Percentiles rank a stretch among this genome's conserved stretches.
Conservation (phyloP, 1,140 invertebrate species). For the Formica exsecta region DNA sequence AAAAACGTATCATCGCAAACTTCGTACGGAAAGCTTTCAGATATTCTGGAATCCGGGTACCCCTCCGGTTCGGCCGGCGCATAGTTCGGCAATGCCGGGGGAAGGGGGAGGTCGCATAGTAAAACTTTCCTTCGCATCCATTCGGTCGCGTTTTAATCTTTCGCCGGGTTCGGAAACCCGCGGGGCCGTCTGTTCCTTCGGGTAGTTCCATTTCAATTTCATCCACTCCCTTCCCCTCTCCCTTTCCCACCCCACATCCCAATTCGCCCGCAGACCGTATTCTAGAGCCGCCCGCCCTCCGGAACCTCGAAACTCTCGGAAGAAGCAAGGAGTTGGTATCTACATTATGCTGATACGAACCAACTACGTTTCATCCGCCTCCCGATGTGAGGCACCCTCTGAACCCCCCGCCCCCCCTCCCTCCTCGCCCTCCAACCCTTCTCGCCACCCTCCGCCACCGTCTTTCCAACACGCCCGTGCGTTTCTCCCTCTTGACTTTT, state of each 20-base stretch:
- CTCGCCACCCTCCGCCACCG: background rate
- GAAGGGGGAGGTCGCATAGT: conserved; percentile 15
- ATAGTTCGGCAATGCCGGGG: conserved; percentile 72
- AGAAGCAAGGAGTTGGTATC: conserved; percentile 81
- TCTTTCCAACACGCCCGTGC: conserved; percentile 32
- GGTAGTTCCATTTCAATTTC: conserved; percentile 85
- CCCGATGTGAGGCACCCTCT: conserved; percentile 44
- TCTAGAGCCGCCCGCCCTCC: conserved; percentile 50
- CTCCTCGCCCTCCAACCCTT: background rate
- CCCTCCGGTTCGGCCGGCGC: conserved; percentile 58
- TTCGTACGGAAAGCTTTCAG: conserved; percentile 63
- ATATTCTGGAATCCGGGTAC: conserved; percentile 70
- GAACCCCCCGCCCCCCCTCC: background rate
- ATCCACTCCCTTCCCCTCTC: conserved; percentile 49
- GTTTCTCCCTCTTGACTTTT: conserved; percentile 61
- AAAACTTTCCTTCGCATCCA: conserved; percentile 80
- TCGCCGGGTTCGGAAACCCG: conserved; percentile 81
- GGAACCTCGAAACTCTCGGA: conserved; percentile 76
- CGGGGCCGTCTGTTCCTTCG: conserved; percentile 80
- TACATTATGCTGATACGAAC: conserved; percentile 84
- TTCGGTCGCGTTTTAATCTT: conserved; percentile 84
- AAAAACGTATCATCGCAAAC: conserved; percentile 38
- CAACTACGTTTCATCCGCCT: conserved; percentile 76
- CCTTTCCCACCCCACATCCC: background rate
- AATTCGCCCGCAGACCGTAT: conserved; percentile 28